Conservation (phyloP, 2,888 invertebrate species). For the Anthrax anthrax region DNA sequence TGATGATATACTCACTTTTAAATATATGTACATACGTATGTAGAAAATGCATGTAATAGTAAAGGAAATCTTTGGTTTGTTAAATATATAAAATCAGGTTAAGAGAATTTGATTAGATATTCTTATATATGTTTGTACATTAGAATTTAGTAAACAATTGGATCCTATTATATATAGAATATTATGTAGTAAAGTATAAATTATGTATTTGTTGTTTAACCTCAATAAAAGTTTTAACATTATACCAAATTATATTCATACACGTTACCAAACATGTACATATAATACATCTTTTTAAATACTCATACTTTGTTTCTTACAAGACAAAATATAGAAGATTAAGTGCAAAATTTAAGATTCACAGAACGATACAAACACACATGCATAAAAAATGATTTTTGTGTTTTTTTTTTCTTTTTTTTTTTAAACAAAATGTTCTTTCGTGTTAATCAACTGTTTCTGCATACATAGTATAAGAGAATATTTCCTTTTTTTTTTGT, state of each 20-base stretch:
- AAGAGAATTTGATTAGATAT: neutral
- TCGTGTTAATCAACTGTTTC: too few species aligned
- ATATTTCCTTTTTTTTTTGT: too few species aligned
- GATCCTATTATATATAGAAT: neutral
- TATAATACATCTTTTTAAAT: too few species aligned
- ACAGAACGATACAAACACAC: too few species aligned
- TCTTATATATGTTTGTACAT: neutral
- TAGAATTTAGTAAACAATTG: conserved; percentile 1
- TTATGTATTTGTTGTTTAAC: neutral
- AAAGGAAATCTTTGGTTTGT: neutral
- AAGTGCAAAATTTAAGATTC: conserved; percentile 33
- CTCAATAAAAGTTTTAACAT: neutral
- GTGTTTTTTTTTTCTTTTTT: too few species aligned
- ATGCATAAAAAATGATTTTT: too few species aligned
- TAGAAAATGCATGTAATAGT: neutral
- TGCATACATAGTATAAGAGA: too few species aligned
- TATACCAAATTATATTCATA: too few species aligned
- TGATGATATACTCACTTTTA: too few species aligned
- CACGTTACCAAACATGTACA: neutral
- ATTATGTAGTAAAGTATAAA: too few species aligned
- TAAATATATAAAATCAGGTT: neutral
- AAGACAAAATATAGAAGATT: conserved; percentile 28
- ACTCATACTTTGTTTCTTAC: conserved; percentile 1
- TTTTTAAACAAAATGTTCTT: too few species aligned
- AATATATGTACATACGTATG: too few species aligned